Base-by-base conservation (phyloP, 2,113 vertebrate genomes). In the Mionectes macconnelli region DNA sequence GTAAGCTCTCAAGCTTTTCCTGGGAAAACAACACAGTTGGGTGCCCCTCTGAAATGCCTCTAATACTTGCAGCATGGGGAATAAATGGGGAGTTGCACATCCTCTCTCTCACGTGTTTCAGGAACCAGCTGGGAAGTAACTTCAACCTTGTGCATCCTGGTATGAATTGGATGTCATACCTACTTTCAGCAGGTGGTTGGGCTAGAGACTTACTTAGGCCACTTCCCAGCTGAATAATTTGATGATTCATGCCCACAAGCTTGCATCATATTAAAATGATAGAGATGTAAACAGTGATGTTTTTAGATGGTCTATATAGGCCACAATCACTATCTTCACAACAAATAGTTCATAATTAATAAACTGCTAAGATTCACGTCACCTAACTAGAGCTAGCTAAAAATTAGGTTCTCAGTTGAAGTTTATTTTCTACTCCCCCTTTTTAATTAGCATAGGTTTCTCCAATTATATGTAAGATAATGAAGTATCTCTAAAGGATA, bases 61-160 rank as follows among this genome's bases (percentile, higher is more conserved):
- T 76, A 59, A 75, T 28, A 39, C 21, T 21, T 62, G 39, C 22
- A 81, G 19, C 31, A 59, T 12, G 9, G 22, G 6, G 4, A 62
- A 62, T 45, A 3, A 77, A 44, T 4, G n/a, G 49, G 17, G 16
- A 59, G 6, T 4, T 68, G 30, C 45, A 35, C 47, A 47, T 10
- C 4, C 31, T 69, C 33, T 37, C 4, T 27, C 39, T 63, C n/a
- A 13, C 19, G 40, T 20, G 3, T 74, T 87, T 83, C 60, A 64
- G 39, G 31, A 49, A 7, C 8, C 0, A 1, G 3, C 49, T 50
- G 49, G 14, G 49, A 14, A 12, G 6, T 55, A 18, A 18, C 10
- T 60, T 72, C 80, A 62, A 4, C 18, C 15, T 78, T 60, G 28
- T 31, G 18, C 16, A 40, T 35, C 19, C 33, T 56, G 50, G 35